Evolutionary conservation across 2,113 vertebrate genomes (phyloP), one percentile per base, ranked within the genome.

Genomic region (Variabilichromis moorii): DNA sequence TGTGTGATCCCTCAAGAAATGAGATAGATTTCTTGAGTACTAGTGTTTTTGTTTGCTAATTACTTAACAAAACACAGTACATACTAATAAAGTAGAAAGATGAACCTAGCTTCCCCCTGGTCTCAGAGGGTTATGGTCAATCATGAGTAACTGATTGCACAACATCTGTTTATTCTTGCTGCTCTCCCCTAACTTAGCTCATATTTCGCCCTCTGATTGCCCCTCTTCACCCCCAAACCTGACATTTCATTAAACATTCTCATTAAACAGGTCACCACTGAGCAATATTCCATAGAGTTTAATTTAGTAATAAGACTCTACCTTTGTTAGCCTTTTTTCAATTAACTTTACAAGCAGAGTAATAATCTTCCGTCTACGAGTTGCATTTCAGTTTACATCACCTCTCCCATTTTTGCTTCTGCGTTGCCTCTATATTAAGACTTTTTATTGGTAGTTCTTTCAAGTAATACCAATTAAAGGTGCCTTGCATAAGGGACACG

Each of bases 371-470:
- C n/a, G 26, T 51, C 73, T 78, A 78, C 17, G 11, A n/a, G 73
- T 51, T 78, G 10, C 73, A 51, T 51, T 78, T 78, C 73, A 78
- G 28, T 78, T 78, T 78, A 51, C 73, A 51, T 78, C 73, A 33
- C 73, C 68, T 47, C 21, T 47, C 21, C 4, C 40, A 17, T 73
- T 73, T 73, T 17, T 28, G 8, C 68, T 28, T 73, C 14, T 73
- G 97, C 96, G 96, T 96, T 95, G 96, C 96, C 95, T 88, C 89
- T 86, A 96, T 97, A 97, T 98, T 98, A 97, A 98, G 97, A 97
- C 97, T 50, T 98, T 42, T 13, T 68, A 80, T 31, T 33, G 33
- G 14, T 54, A 51, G 53, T 45, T 40, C 17, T 71, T 71, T 83
- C 4, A 73, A 78, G n/a, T 78, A 13, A 68, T 14, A 45, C 47